These are phyloP conservation scores for Drosophila pandora DNA, from an alignment of 1,140 invertebrate genomes.

Conservation along the genomic window DNA sequence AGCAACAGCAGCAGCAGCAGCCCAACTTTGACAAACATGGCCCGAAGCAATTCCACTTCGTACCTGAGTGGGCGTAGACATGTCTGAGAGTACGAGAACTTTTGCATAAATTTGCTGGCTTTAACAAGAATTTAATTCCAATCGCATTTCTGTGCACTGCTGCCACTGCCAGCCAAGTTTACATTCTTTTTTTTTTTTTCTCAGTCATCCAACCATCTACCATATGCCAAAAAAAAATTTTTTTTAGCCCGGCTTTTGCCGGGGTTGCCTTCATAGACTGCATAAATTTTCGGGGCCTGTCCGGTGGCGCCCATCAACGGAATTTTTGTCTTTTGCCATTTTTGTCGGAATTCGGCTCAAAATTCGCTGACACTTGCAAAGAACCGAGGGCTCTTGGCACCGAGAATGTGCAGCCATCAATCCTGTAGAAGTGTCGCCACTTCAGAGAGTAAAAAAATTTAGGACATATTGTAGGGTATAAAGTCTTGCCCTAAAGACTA, in stretches of 20 bases:
- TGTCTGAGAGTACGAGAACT: conserved; percentile 25
- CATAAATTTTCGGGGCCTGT: conserved; percentile 67
- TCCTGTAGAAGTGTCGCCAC: conserved; percentile 61
- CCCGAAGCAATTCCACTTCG: conserved; percentile 52
- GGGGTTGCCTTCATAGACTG: conserved; percentile 21
- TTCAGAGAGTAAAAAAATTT: background rate
- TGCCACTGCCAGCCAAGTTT: conserved; percentile 6
- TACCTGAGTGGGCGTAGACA: conserved; percentile 57
- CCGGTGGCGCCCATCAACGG: conserved; percentile 72
- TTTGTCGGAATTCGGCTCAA: conserved; percentile 19
- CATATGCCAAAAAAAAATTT: conserved; percentile 52
- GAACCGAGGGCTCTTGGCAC: conserved; percentile 4
- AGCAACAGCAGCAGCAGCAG: conserved; percentile 13
- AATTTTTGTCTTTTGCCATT: conserved; percentile 31
- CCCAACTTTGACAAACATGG: conserved; percentile 58
- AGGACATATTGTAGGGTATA: too few relatives aligned
- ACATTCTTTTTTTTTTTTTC: background rate
- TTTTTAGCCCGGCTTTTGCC: conserved; percentile 25
- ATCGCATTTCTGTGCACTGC: conserved; percentile 19
- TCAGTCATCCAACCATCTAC: background rate
- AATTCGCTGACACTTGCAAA: conserved; percentile 40
- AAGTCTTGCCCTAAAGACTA: background rate
- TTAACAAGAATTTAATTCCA: conserved; percentile 43
- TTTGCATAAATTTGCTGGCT: conserved; percentile 59
- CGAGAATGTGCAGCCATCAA: conserved; percentile 59